Evolutionary conservation across 2,888 invertebrate genomes (phyloP).

Genomic region (Oxytorus armatus): DNA sequence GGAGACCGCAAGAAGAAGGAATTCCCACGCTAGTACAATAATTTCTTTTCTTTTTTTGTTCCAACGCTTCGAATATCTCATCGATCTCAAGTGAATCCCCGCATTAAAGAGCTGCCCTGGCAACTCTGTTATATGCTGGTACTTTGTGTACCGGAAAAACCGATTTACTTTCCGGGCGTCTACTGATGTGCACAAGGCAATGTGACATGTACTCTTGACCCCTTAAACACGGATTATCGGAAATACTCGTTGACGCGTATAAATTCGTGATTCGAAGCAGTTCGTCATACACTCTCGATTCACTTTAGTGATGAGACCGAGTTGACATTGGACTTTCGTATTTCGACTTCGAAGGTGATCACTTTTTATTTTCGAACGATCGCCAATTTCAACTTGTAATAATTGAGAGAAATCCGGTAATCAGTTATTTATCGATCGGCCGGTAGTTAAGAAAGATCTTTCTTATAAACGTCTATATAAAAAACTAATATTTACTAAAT

Average conservation of each 20-base stretch:
- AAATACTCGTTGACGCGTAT: conserved; percentile 9
- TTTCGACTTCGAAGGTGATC: no score
- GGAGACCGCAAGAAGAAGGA: background rate
- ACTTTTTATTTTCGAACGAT: no score
- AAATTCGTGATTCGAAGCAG: conserved; percentile 17
- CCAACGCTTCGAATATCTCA: conserved; percentile 2
- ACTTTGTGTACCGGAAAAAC: background rate
- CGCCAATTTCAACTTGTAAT: no score
- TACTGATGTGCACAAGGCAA: background rate
- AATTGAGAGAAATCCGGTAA: no score
- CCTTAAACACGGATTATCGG: conserved; percentile 28
- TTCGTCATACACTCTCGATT: background rate
- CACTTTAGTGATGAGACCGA: no score
- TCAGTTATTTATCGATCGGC: no score
- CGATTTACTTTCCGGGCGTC: conserved; percentile 24
- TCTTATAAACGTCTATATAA: no score
- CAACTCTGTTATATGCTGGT: background rate
- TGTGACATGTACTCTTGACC: conserved; percentile 3
- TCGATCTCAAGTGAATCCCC: background rate
- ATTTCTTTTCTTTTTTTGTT: background rate
- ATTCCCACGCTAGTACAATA: background rate
- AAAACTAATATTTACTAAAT: no score
- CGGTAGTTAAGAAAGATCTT: no score
- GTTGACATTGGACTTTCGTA: no score
- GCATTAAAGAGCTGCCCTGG: background rate